Evolutionary conservation across 2,113 vertebrate genomes (phyloP).

Genomic region (Gobio gobio): DNA sequence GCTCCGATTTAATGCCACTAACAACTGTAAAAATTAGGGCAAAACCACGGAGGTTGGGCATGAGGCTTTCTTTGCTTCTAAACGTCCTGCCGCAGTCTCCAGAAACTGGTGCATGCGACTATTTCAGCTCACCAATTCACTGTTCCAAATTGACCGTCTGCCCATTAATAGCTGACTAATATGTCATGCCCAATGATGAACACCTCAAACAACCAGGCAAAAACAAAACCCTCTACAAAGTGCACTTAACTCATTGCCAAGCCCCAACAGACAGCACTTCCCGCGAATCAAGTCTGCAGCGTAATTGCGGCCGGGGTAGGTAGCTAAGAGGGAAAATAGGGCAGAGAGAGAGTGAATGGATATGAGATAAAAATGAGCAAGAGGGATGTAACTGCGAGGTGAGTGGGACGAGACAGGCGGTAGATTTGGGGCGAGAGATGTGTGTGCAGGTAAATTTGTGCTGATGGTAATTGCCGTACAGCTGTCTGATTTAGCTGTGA

Average conservation of each 20-base stretch:
- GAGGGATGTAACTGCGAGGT: neutral
- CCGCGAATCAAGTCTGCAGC: conserved; percentile 13
- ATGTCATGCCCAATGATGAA: conserved; percentile 22
- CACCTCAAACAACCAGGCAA: conserved; percentile 21
- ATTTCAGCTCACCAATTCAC: neutral
- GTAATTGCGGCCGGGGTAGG: conserved; percentile 3
- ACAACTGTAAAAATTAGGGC: conserved; percentile 15
- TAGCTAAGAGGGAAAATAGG: conserved; percentile 25
- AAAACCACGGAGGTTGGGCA: neutral
- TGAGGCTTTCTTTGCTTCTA: neutral
- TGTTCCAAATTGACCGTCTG: conserved; percentile 36
- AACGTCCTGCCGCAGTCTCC: neutral
- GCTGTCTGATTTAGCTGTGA: conserved; percentile 58
- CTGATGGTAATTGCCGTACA: conserved; percentile 65
- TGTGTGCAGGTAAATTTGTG: conserved; percentile 54
- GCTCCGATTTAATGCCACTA: neutral
- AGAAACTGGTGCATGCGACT: conserved; percentile 1
- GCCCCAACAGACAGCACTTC: conserved; percentile 17
- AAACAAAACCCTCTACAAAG: conserved; percentile 26
- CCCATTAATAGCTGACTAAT: conserved; percentile 42
- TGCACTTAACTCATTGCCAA: conserved; percentile 36
- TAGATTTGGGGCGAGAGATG: conserved; percentile 30
- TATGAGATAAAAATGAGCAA: conserved; percentile 1
- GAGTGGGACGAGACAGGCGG: neutral
- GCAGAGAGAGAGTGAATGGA: conserved; percentile 14